Base-by-base conservation (phyloP, 2,888 invertebrate species). In the Vesta saturnalis region DNA sequence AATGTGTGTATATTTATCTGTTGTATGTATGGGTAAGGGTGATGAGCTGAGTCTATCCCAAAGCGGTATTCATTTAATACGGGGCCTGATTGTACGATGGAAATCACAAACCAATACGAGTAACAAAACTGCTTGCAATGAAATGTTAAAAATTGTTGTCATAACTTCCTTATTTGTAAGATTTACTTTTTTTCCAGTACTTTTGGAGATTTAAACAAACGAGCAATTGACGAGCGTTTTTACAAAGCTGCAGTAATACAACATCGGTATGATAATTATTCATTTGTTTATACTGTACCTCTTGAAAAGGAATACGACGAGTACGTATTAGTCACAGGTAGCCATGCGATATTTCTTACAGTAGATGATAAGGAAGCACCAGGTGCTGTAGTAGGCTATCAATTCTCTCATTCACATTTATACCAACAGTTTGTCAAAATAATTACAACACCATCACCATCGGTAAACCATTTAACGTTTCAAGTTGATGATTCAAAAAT, bases 171-270 rank as follows among this genome's bases (percentile, higher is more conserved):
- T n/a, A n/a, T n/a, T n/a, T n/a, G n/a, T n/a, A n/a, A n/a, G n/a
- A n/a, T 14, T 10, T 10, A 47, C 5, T 35, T 55, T 55, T 16
- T 55, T 82, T 82, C 6, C 78, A 91, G 90, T 15, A 90, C 91
- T 72, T 95, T 95, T 78, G 94, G 94, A 8, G 93, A 94, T 76
- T 83, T 87, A 55, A 91, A 94, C 79, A 88, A 87, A 2, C 88
- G 89, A 60, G 92, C 95, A 0, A 93, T 95, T 19, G 95, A 96
- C 80, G 95, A 96, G 82, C 90, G 93, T 0, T 96, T 95, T 95
- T 96, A 96, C 81, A 93, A 93, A 81, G 92, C 94, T 71, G 95
- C 96, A 0, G 94, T 96, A 2, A 87, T 96, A 49, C 94, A 95
- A 77, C 92, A 95, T 80, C 89, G 91, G 78, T 88, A 91, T 49